Evolutionary conservation across 1,140 invertebrate genomes (phyloP).

Genomic region (Carposina sasakii): DNA sequence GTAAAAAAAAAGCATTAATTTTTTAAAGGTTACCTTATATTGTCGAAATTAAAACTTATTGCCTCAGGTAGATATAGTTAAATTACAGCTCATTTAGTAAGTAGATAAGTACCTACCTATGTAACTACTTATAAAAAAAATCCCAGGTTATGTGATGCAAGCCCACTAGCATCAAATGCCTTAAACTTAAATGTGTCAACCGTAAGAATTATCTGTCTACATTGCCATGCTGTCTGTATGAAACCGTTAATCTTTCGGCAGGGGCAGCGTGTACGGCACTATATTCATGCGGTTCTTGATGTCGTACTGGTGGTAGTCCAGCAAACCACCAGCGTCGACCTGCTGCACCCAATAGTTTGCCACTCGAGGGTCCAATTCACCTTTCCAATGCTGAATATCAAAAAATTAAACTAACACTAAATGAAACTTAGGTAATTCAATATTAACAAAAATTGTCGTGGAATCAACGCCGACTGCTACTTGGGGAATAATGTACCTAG

Average conservation of each 20-base stretch:
- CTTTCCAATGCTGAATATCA: constrained; percentile 37
- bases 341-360: constrained; percentile 37
- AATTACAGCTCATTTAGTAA: too few relatives aligned
- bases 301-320: constrained; percentile 37
- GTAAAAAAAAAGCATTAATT: too few relatives aligned
- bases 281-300: constrained; percentile 26
- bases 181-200: too few relatives aligned
- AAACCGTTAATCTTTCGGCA: constrained; percentile 32
- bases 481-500: not conserved
- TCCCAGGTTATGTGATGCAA: too few relatives aligned
- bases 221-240: too few relatives aligned
- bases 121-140: too few relatives aligned
- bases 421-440: not conserved
- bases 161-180: too few relatives aligned
- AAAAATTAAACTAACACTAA: constrained; percentile 5
- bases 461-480: not conserved
- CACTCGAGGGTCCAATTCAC: constrained; percentile 25
- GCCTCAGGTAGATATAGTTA: too few relatives aligned
- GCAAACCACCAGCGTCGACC: constrained; percentile 25
- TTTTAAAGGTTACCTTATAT: too few relatives aligned
- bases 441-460: not conserved
- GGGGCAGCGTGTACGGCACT: constrained; percentile 39
- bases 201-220: too few relatives aligned
- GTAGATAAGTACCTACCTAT: too few relatives aligned
- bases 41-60: too few relatives aligned